Evolutionary conservation across 2,888 invertebrate species (phyloP).

Genomic region (Helobdella robusta): DNA sequence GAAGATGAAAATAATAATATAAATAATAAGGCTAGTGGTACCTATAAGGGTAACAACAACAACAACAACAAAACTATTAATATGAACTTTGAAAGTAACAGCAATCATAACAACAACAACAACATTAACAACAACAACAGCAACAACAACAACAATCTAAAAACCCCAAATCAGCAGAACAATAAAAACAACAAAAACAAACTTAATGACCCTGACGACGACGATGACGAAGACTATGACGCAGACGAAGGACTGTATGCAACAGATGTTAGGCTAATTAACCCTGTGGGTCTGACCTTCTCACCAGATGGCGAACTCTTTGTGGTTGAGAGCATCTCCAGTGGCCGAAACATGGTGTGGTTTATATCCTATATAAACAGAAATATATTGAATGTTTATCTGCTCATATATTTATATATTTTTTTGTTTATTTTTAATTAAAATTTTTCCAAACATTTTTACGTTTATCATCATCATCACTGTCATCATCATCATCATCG

Average conservation of each 20-base stretch:
- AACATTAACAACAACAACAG: neutral
- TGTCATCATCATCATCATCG: neutral
- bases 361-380: neutral
- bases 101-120: neutral
- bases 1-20: too few relatives aligned
- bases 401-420: neutral
- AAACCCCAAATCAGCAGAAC: neutral
- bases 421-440: neutral
- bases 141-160: neutral
- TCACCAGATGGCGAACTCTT: conserved; percentile 83
- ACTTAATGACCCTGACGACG: neutral
- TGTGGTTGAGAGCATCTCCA: conserved; percentile 79
- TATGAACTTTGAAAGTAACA: neutral
- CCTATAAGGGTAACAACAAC: neutral
- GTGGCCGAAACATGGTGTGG: conserved; percentile 70
- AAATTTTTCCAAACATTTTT: neutral
- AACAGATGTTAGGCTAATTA: conserved; percentile 77
- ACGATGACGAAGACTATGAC: conserved; percentile 1
- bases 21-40: neutral
- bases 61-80: neutral
- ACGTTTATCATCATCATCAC: neutral
- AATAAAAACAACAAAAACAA: neutral
- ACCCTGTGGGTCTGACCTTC: conserved; percentile 78
- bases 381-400: neutral
- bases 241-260: conserved; percentile 51